Base-by-base conservation (phyloP, 2,888 invertebrate species). In the Brachyptera risi region DNA sequence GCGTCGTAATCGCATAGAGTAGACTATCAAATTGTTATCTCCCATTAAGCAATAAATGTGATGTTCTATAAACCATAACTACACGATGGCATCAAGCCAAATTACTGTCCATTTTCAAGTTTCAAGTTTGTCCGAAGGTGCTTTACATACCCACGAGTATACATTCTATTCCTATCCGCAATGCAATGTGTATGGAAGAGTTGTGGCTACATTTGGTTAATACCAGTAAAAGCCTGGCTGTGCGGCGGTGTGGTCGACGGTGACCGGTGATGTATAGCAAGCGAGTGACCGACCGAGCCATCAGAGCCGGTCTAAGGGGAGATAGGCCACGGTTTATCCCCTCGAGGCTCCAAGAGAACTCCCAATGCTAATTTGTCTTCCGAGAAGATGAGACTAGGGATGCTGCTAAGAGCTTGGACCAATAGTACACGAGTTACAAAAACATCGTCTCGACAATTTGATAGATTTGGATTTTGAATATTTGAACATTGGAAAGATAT, bases 331-430 rank as follows among this genome's bases (percentile, higher is more conserved):
- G 40, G 49, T 44, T 47, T 37, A 58, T 49, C 35, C 49, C 57
- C 54, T 49, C 15, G 37, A 49, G 27, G 58, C 24, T 24, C 13
- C 49, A 21, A 9, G 13, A 23, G 47, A 44, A 44, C 58, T 63
- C 62, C 62, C 63, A 63, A 63, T 60, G 63, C 61, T 65, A 63
- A 60, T 63, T 65, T 65, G 62, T 61, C 65, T 61, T 63, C 58
- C 40, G 56, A 37, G 21, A 31, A 54, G 54, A 54, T 54, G 54
- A 54, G 54, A 19, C 17, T 54, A 37, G 54, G 54, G 54, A 54
- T 35, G 37, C 54, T 54, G 4, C 24, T 47, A 47, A 35, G 54
- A 54, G 54, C 19, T 54, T 17, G 54, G 35, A 24, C 51, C 24
- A 5, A 15, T n/a, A 9, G 31, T 15, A n/a, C 31, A 17, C 5